These are phyloP conservation scores for Plecotus auritus DNA, from an alignment of 2,113 vertebrate genomes.

Conservation along the genomic window DNA sequence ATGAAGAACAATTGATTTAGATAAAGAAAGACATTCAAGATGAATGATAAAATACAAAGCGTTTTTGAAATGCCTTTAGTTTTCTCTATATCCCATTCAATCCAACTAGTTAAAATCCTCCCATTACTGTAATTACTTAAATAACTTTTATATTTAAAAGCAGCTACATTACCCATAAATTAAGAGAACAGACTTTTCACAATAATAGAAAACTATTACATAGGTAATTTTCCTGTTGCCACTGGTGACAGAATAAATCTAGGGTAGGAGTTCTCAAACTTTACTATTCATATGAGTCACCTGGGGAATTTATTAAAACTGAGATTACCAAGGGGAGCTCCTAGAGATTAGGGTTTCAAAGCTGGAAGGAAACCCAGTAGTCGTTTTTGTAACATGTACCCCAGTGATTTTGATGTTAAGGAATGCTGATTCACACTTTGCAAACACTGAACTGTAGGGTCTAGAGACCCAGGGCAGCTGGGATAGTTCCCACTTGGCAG, in stretches of 20 bases:
- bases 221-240: background rate
- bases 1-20: background rate
- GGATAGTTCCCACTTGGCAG: background rate
- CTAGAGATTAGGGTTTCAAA: background rate
- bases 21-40: background rate
- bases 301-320: background rate
- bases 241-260: background rate
- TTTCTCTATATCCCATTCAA: background rate
- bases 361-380: background rate
- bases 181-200: background rate
- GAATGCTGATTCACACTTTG: background rate
- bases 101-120: background rate
- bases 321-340: background rate
- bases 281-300: background rate
- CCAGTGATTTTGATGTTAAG: background rate
- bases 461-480: background rate
- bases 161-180: background rate
- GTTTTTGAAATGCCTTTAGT: slow-evolving; percentile 7
- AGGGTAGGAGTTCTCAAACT: background rate
- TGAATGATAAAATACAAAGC: background rate
- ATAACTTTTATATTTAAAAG: slow-evolving; percentile 27
- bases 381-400: background rate
- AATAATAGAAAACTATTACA: background rate
- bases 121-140: background rate
- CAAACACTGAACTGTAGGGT: background rate